Conservation (phyloP, 2,113 vertebrate species). For the Rattus rattus region DNA sequence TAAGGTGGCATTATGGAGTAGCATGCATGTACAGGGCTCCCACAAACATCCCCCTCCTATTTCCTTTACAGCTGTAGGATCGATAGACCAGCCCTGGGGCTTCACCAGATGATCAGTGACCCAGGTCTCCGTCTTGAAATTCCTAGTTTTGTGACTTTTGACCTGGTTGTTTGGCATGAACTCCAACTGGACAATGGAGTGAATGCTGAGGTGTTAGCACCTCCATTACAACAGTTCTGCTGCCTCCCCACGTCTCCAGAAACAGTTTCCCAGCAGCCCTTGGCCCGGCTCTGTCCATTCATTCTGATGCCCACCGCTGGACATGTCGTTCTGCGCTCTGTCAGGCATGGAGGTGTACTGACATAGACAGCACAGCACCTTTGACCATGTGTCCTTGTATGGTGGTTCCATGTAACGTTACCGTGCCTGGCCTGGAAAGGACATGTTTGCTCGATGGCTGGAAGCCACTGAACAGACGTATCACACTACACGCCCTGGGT, state of each 20-base stretch:
- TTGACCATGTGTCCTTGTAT: neutral
- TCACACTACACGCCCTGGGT: neutral
- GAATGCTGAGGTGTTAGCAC: neutral
- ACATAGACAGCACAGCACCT: neutral
- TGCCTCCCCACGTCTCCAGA: neutral
- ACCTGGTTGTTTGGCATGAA: neutral
- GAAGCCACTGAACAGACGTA: neutral
- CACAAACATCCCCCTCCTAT: neutral
- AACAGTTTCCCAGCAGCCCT: neutral
- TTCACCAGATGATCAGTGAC: neutral
- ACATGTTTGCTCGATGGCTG: neutral
- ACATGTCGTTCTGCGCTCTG: neutral
- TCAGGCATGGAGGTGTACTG: too few relatives aligned
- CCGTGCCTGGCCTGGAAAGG: neutral
- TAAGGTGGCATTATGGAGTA: neutral
- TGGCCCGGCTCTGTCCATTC: rapidly evolving
- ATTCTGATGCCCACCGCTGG: neutral
- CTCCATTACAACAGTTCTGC: rapidly evolving
- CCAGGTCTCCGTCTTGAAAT: neutral
- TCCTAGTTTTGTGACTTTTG: neutral
- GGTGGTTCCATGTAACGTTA: neutral
- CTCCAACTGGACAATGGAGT: neutral
- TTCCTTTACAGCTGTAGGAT: neutral
- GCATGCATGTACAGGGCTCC: neutral
- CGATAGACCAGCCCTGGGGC: neutral